Conservation (phyloP, 1,140 invertebrate species). For the Bicyclus anynana region DNA sequence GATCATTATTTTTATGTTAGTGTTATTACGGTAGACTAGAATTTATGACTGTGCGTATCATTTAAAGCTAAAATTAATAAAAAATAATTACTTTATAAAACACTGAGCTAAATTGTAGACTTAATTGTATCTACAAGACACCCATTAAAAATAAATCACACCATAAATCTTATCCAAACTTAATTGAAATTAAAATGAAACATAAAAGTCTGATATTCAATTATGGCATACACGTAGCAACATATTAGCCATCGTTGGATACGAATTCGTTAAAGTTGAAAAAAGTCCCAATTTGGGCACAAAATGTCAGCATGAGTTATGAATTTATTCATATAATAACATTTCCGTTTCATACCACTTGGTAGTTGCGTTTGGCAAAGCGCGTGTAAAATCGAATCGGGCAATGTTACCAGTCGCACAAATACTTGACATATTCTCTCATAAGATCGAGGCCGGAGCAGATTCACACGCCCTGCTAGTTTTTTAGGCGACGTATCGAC, state of each 20-base stretch:
- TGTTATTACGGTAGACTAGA: neutral
- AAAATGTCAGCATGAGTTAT: constrained; percentile 23
- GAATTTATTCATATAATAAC: constrained; percentile 34
- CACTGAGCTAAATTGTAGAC: neutral
- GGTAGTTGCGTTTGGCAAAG: neutral
- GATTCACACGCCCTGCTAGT: constrained; percentile 65
- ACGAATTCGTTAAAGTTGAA: constrained; percentile 15
- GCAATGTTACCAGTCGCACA: constrained; percentile 44
- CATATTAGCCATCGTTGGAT: constrained; percentile 10
- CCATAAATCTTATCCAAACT: neutral
- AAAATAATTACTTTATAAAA: constrained; percentile 8
- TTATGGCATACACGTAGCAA: constrained; percentile 3
- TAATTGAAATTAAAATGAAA: constrained; percentile 11
- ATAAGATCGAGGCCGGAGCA: constrained; percentile 53
- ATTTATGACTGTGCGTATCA: neutral
- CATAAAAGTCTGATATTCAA: constrained; percentile 3
- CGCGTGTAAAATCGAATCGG: constrained; percentile 26
- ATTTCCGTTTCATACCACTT: constrained; percentile 24
- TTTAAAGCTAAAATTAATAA: constrained; percentile 6
- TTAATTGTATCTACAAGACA: constrained; percentile 2
- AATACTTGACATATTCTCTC: constrained; percentile 60
- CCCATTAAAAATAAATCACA: constrained; percentile 13
- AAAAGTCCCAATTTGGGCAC: constrained; percentile 21
- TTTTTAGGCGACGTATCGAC: constrained; percentile 62
- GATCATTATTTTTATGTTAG: neutral